These are phyloP conservation scores for Fukomys damarensis DNA, from an alignment of 2,113 vertebrate species.

Conservation along the genomic window DNA sequence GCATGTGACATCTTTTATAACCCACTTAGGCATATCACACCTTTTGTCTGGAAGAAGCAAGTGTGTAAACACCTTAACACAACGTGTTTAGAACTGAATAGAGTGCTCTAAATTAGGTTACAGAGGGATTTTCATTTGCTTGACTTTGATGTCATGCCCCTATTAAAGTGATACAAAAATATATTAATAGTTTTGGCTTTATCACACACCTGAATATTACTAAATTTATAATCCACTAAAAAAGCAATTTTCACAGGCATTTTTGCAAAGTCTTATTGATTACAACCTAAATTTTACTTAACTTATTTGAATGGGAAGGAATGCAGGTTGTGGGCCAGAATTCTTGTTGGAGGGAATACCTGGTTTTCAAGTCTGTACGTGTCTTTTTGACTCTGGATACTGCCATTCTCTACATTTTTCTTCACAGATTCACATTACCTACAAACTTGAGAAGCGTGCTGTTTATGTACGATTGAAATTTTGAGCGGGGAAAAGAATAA, in stretches of 20 bases:
- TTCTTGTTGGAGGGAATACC: neutral
- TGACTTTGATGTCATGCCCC: neutral
- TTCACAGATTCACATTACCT: neutral
- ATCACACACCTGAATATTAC: neutral
- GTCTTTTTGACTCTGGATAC: neutral
- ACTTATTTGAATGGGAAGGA: neutral
- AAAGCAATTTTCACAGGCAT: neutral
- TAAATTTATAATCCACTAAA: slow-evolving; percentile 39
- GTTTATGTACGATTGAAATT: neutral
- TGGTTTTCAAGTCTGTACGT: neutral
- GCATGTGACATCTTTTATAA: neutral
- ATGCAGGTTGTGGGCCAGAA: neutral
- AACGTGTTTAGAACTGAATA: neutral
- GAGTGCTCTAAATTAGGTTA: neutral
- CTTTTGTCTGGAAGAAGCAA: neutral
- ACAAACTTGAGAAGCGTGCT: neutral
- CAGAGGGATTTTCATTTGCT: neutral
- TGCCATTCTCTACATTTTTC: neutral
- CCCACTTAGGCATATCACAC: neutral
- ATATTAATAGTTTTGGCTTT: neutral
- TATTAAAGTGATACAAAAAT: neutral
- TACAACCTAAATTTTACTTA: neutral
- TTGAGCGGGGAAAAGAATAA: neutral
- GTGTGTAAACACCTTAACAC: neutral
- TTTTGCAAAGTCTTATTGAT: neutral